Evolutionary conservation across 2,888 invertebrate species (phyloP).

Genomic region (Acleris laterana): DNA sequence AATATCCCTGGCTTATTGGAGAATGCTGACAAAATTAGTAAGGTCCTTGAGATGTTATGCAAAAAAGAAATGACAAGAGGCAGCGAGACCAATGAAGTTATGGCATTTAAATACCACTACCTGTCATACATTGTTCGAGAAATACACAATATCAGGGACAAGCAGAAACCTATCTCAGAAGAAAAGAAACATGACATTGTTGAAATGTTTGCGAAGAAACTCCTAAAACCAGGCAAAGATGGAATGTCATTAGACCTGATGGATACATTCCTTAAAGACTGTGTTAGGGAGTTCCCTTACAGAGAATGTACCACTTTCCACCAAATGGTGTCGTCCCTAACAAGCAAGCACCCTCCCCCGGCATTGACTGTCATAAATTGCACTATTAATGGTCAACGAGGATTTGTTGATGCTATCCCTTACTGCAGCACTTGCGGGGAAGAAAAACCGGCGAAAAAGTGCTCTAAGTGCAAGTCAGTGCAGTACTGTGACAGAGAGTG

Average conservation of each 20-base stretch:
- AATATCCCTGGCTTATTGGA: slow-evolving; percentile 88
- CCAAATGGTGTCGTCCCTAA: slow-evolving; percentile 91
- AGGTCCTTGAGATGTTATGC: slow-evolving; percentile 92
- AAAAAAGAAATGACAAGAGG: slow-evolving; percentile 94
- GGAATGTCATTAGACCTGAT: slow-evolving; percentile 87
- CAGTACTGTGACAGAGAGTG: slow-evolving; percentile 97
- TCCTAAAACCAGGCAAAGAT: slow-evolving; percentile 90
- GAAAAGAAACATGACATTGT: slow-evolving; percentile 87
- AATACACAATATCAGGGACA: slow-evolving; percentile 88
- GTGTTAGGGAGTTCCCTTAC: slow-evolving; percentile 95
- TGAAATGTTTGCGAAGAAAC: slow-evolving; percentile 90
- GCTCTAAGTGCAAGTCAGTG: slow-evolving; percentile 96
- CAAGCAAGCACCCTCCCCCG: slow-evolving; percentile 89
- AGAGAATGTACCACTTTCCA: slow-evolving; percentile 95
- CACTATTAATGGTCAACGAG: slow-evolving; percentile 94
- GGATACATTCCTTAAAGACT: slow-evolving; percentile 91
- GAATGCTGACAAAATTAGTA: slow-evolving; percentile 89
- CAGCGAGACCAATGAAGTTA: slow-evolving; percentile 93
- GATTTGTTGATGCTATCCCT: slow-evolving; percentile 87
- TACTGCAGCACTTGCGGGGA: slow-evolving; percentile 94
- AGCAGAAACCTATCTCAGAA: slow-evolving; percentile 84
- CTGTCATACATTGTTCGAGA: slow-evolving; percentile 89
- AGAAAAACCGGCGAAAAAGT: slow-evolving; percentile 95
- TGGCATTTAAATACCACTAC: slow-evolving; percentile 95
- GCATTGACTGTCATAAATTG: slow-evolving; percentile 90